These are phyloP conservation scores for Bubo blakistoni DNA, from an alignment of 2,113 vertebrate species.

Conservation along the genomic window DNA sequence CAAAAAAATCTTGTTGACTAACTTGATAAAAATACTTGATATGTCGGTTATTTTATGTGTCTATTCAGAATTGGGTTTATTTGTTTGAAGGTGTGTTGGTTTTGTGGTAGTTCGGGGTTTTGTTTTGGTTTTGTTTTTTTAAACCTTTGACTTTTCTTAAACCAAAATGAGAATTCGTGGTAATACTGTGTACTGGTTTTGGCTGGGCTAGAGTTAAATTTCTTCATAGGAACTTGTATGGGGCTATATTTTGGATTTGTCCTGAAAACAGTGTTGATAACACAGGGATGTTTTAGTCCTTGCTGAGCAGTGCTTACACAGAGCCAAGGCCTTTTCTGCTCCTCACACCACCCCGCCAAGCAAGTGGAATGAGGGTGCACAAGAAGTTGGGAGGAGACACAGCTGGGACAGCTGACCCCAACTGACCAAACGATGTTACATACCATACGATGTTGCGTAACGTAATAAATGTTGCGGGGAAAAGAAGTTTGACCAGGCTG, in stretches of 20 bases:
- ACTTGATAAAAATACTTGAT: not conserved
- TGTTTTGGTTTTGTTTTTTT: not conserved
- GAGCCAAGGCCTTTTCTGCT: not conserved
- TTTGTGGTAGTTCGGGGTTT: not conserved
- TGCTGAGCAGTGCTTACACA: not conserved
- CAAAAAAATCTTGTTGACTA: not conserved
- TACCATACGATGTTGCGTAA: no score
- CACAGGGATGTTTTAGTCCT: fast-evolving
- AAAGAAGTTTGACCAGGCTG: not conserved
- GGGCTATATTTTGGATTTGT: not conserved
- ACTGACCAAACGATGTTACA: not conserved
- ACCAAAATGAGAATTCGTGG: not conserved
- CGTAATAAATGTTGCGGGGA: not conserved
- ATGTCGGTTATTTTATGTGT: not conserved
- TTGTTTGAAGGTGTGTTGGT: not conserved
- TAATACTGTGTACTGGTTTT: not conserved
- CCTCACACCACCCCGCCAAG: fast-evolving
- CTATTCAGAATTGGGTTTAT: not conserved
- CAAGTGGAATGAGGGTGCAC: not conserved
- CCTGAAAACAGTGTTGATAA: not conserved
- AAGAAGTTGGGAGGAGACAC: not conserved
- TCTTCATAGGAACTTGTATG: not conserved
- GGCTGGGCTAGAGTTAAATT: not conserved
- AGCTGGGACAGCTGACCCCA: not conserved
- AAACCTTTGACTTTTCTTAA: not conserved